Base-by-base conservation (phyloP, 1,140 invertebrate species). In the Calliphora vicina region DNA sequence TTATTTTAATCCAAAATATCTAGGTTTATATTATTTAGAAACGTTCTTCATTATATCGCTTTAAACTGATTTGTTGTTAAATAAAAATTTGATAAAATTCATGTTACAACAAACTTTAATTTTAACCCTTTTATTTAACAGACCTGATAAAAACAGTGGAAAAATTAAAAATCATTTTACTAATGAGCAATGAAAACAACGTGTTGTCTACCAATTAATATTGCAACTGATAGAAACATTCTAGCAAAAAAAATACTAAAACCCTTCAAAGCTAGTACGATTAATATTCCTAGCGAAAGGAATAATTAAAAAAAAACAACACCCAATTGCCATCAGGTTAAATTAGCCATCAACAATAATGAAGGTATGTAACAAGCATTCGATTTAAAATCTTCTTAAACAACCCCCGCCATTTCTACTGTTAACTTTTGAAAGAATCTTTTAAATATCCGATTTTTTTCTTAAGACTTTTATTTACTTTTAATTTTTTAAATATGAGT, bases 131-230 rank as follows among this genome's bases (percentile, higher is more conserved):
- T 50, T 50, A 1, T 6, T 50, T 45, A 12, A 4, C 12, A 50
- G 17, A 50, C 17, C 4, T 23, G 15, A 57, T n/a, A n/a, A n/a
- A n/a, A 61, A 17, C 17, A n/a, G 73, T 17, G 12, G 17, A 76
- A 76, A 76, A 43, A 25, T 78, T 35, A 78, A 78, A 78, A 78
- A 78, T 78, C 74, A 78, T 78, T 78, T 78, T 23, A 78, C 74
- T 78, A 78, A 78, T 78, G 74, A 78, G 74, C 74, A 78, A 78
- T 78, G 74, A 78, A 78, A 78, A 78, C 74, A 78, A 78, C 74
- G 74, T 78, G 74, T 78, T 78, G 74, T 78, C 74, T 78, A 23
- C 35, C 35, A 78, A 78, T 45, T 78, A 45, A 78, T 78, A 13
- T 78, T 78, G 74, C 42, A 43, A 23, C 35, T 78, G 74, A 78